Base-by-base conservation (phyloP, 2,797 vertebrate species). In the Sparidentex hasta region DNA sequence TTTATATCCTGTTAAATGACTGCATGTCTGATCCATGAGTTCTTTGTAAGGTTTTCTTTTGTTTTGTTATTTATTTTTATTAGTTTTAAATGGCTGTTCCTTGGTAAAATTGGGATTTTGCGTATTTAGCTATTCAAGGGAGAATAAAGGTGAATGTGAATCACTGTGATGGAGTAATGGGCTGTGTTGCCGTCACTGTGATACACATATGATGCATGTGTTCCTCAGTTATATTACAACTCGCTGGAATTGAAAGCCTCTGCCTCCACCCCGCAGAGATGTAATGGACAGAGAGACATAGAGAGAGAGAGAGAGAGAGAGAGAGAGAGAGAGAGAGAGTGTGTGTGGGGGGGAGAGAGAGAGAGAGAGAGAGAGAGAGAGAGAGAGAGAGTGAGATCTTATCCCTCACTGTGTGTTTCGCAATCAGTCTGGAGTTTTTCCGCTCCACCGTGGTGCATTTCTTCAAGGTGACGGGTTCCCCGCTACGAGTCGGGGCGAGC, bases 391-490 rank as follows among this genome's bases (percentile, higher is more conserved):
- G 50, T 44, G 41, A 3, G 64, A 63, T 46, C 1, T 5, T 43
- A 54, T 52, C 41, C 58, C 1, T 9, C 14, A 2, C 16, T 13
- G 23, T 50, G 12, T 74, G 43, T 89, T 89, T 75, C 83, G 71
- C 80, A 88, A 90, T 63, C 23, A 44, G 27, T 12, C 14, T 56
- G 38, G 25, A 71, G 48, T 27, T 64, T 80, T 70, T 71, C 52
- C 46, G 41, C 55, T 29, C 7, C 52, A 21, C 55, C 18, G 20
- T 12, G 44, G 9, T 18, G 48, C 74, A 83, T 88, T 61, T 41
- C 82, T 86, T 78, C 21, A 17, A 29, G 77, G 84, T 91, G 90
- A 91, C 80, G 44, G 57, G 16, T 12, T 18, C 2, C 51, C 55
- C 61, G 46, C 38, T 48, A 48, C 89, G 67, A 81, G 89, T 84